Conservation (phyloP, 1,140 invertebrate species). For the Bombus difficillimus region DNA sequence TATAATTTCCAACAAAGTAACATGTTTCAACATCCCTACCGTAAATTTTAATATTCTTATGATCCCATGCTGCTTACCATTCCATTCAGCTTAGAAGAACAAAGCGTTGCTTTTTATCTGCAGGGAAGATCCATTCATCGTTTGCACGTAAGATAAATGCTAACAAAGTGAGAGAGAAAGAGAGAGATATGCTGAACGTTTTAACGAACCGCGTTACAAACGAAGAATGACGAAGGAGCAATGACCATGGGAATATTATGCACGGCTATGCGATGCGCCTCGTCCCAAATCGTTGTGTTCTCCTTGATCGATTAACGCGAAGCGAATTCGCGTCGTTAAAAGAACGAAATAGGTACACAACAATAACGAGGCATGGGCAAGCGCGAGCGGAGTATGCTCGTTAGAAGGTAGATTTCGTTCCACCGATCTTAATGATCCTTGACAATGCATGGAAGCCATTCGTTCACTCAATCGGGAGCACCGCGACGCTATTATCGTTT, state of each 20-base stretch:
- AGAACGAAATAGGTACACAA: conserved; percentile 3
- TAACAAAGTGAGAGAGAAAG: neutral
- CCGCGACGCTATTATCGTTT: conserved; percentile 28
- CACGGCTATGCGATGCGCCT: neutral
- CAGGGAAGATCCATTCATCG: neutral
- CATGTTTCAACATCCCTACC: neutral
- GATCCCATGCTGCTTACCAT: neutral
- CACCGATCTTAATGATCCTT: conserved; percentile 48
- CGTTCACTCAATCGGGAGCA: conserved; percentile 33
- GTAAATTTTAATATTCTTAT: conserved; percentile 5
- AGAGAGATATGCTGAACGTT: neutral
- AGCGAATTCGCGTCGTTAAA: conserved; percentile 29
- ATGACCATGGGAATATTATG: conserved; percentile 4
- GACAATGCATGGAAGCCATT: conserved; percentile 1
- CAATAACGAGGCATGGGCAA: neutral
- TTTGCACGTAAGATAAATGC: neutral
- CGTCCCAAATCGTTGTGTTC: conserved; percentile 24
- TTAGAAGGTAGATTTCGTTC: conserved; percentile 36
- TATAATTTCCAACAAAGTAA: conserved; percentile 8
- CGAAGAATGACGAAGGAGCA: conserved; percentile 11
- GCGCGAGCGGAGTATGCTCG: conserved; percentile 25
- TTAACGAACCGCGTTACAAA: neutral
- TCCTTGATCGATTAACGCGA: conserved; percentile 28
- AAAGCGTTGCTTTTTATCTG: conserved; percentile 5
- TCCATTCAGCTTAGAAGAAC: conserved; percentile 10